Base-by-base conservation (phyloP, 2,888 invertebrate species). In the Spodoptera picta region DNA sequence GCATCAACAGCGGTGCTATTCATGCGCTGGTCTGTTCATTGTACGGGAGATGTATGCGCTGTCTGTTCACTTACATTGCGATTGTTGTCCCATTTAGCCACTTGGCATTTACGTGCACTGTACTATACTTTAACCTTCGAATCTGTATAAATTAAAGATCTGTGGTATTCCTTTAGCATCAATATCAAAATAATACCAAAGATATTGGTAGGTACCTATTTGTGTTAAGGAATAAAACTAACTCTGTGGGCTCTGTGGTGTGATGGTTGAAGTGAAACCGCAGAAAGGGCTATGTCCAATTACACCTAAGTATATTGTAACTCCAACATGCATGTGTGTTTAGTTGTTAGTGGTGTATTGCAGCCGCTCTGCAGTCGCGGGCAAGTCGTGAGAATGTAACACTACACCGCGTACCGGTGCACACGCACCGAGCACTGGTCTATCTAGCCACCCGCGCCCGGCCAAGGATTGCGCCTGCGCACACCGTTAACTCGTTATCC, bases 11-110 rank as follows among this genome's bases (percentile, higher is more conserved):
- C 41, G 55, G 43, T 42, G 43, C 53, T 46, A 56, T 65, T 60
- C 50, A 45, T 46, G 31, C 27, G 50, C 42, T 14, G 24, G 44
- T 65, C 65, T 61, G 70, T 70, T 70, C 56, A 57, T 57, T 70
- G 65, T 65, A 9, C 36, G 41, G 12, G 12, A 45, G 59, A 69
- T 49, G 45, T 52, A 65, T 27, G 46, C 19, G 11, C 36, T 24
- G n/a, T 64, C n/a, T 41, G 43, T 6, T 12, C 27, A 23, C 19
- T 42, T 46, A 45, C 55, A 43, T 19, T 41, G 44, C 36, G 23
- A 43, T n/a, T 46, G 47, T 44, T 42, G 54, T 6, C 7, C 36
- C 9, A 36, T 36, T 36, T 36, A 9, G 9, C 9, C 41, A 24
- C 9, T 51, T 7, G n/a, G 11, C 27, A 36, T 14, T 23, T 9